Percentiles rank a stretch among this genome's conserved stretches.
These are phyloP conservation scores for Furcula furcula DNA, from an alignment of 2,888 invertebrate genomes.

Conservation along the genomic window DNA sequence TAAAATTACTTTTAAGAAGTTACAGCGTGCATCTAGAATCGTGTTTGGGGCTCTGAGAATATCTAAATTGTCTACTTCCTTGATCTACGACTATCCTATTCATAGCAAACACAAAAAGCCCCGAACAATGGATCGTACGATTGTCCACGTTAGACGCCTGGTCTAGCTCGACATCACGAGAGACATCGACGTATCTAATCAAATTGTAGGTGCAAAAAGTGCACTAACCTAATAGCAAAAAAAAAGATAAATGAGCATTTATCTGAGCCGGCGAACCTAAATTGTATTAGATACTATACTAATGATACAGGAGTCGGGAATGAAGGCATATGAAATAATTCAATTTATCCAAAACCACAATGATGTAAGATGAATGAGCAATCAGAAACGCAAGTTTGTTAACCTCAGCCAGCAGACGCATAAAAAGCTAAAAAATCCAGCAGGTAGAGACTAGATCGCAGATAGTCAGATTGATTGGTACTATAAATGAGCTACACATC, in stretches of 20 bases:
- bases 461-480: constrained; percentile 78
- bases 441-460: constrained; percentile 69
- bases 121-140: constrained; percentile 56
- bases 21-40: constrained; percentile 6
- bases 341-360: constrained; percentile 62
- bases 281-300: constrained; percentile 45
- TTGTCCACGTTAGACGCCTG: constrained; percentile 40
- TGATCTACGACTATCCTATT: constrained; percentile 61
- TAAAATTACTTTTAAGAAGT: constrained; percentile 1
- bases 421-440: constrained; percentile 75
- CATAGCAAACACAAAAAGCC: constrained; percentile 62
- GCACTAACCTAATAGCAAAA: constrained; percentile 21
- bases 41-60: constrained; percentile 15
- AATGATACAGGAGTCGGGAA: constrained; percentile 47
- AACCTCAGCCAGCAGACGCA: constrained; percentile 73
- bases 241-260: constrained; percentile 36
- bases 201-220: constrained; percentile 35
- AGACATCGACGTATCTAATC: constrained; percentile 31
- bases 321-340: constrained; percentile 60
- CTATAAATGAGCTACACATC: constrained; percentile 68
- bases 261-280: constrained; percentile 39
- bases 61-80: constrained; percentile 65
- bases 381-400: constrained; percentile 73
- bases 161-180: constrained; percentile 48
- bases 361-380: constrained; percentile 80